phyloP scores from a whole-genome alignment of 2,797 vertebrate genomes.

The Falco rusticolus region DNA sequence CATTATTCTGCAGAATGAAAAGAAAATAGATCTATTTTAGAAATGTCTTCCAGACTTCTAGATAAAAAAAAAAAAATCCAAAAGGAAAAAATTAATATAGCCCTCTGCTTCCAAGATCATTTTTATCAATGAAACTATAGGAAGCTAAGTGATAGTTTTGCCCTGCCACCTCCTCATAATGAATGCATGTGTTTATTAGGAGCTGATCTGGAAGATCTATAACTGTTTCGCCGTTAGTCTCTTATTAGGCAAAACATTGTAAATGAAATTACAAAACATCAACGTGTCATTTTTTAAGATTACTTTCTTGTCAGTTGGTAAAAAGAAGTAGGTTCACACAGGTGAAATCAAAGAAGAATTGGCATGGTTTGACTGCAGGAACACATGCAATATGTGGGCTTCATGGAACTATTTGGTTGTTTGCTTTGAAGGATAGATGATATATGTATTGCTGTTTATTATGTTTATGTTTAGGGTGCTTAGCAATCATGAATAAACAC shows the following conservation, averaged over 20 bases:
- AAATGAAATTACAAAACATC: constrained; percentile 15
- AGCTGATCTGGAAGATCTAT: constrained; percentile 32
- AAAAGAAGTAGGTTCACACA: constrained; percentile 1
- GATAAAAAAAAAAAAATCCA: constrained; percentile 61
- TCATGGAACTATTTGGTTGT: background rate
- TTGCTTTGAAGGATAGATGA: background rate
- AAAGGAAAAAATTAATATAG: constrained; percentile 74
- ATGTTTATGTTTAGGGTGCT: background rate
- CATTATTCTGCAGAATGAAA: constrained; percentile 84
- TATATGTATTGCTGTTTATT: background rate
- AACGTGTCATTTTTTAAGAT: constrained; percentile 4
- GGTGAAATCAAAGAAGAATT: background rate
- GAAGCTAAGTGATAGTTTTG: constrained; percentile 59
- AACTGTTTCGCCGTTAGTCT: background rate
- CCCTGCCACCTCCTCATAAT: background rate
- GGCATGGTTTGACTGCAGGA: background rate
- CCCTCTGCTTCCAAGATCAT: constrained; percentile 72
- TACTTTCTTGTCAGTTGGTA: background rate
- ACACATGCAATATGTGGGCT: no score
- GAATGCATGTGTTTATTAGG: constrained; percentile 54
- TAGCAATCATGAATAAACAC: background rate
- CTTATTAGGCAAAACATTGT: constrained; percentile 24
- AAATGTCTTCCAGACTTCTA: constrained; percentile 78
- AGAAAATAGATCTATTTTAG: constrained; percentile 85
- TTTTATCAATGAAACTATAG: constrained; percentile 81